Evolutionary conservation across 2,888 invertebrate species (phyloP).

Genomic region (Cyclophora punctaria): DNA sequence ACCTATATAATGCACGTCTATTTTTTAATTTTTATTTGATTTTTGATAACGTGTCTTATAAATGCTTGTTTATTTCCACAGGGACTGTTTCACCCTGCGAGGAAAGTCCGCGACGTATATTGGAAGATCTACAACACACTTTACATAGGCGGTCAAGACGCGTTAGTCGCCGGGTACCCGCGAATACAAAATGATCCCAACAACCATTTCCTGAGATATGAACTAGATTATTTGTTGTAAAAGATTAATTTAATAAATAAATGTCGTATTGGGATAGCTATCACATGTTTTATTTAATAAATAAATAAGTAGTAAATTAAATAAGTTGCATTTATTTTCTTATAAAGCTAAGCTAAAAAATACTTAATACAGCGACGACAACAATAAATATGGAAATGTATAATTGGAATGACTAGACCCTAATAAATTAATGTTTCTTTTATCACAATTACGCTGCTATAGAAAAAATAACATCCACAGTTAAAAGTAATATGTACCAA

Average conservation of each 20-base stretch:
- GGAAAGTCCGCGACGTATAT: slow-evolving; percentile 99
- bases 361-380: no score
- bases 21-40: no score
- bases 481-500: slow-evolving; percentile 2
- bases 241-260: slow-evolving; percentile 14
- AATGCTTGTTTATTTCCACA: slow-evolving; percentile 36
- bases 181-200: slow-evolving; percentile 95
- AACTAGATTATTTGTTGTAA: slow-evolving; percentile 94
- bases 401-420: slow-evolving; percentile 32
- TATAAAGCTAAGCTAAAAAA: no score
- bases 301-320: no score
- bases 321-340: no score
- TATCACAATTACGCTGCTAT: slow-evolving; percentile 8
- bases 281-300: slow-evolving; percentile 11
- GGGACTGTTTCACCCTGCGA: slow-evolving; percentile 98
- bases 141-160: slow-evolving; percentile 99
- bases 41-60: no score
- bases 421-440: slow-evolving; percentile 2
- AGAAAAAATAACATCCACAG: slow-evolving; percentile 1
- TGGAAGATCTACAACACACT: slow-evolving; percentile 99
- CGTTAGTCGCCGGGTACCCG: slow-evolving; percentile 98
- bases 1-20: slow-evolving; percentile 11
- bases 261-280: slow-evolving; percentile 15
- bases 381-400: slow-evolving; percentile 15
- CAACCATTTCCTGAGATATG: slow-evolving; percentile 94